Evolutionary conservation across 92 coral and sea anemone genomes (phyloP).

Genomic region (Zoanthus sansibaricus): DNA sequence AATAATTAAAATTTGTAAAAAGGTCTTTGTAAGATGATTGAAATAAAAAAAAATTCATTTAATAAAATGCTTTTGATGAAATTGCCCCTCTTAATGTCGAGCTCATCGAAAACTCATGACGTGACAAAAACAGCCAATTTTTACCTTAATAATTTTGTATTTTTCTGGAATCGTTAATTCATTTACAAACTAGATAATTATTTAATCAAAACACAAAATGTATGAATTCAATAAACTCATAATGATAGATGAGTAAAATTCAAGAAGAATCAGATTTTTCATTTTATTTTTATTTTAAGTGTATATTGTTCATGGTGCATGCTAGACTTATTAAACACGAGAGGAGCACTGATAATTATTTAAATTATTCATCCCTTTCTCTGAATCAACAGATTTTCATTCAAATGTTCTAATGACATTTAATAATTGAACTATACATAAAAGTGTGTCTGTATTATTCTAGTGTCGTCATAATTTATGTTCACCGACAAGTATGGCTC

Average conservation of each 20-base stretch:
- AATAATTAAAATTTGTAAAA: background rate
- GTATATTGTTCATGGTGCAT: background rate
- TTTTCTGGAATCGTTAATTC: too few relatives aligned
- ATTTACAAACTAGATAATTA: too few relatives aligned
- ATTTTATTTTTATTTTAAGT: background rate
- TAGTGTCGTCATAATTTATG: background rate
- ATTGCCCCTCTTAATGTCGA: too few relatives aligned
- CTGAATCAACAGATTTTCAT: background rate
- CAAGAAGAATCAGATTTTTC: background rate
- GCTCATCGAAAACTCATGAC: too few relatives aligned
- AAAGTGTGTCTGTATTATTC: background rate
- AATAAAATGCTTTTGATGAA: too few relatives aligned
- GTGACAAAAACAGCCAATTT: too few relatives aligned
- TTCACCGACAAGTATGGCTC: constrained; percentile 29
- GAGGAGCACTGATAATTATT: background rate
- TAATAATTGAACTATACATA: background rate
- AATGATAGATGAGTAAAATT: background rate
- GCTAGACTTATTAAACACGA: background rate
- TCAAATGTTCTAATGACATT: background rate
- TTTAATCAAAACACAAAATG: too few relatives aligned
- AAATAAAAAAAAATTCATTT: too few relatives aligned
- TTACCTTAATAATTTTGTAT: too few relatives aligned
- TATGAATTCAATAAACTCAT: too few relatives aligned
- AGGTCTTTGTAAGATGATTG: background rate
- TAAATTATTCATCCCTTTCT: background rate